phyloP scores from a whole-genome alignment of 2,888 invertebrate genomes.

The Arrhopalites spinosus region DNA sequence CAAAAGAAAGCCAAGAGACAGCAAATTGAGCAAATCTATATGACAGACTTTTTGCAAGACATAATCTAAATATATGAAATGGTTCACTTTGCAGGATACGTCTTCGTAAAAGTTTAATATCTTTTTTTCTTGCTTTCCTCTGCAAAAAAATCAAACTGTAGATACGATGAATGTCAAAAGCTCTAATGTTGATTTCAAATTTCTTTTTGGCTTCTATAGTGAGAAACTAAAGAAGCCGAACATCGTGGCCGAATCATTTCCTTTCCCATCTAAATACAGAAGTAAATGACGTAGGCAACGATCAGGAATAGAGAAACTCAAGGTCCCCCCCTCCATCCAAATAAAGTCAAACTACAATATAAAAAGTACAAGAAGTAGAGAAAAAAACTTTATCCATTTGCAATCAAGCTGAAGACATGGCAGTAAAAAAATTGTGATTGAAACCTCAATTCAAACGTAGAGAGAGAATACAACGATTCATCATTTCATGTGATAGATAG shows the following conservation, averaged over 20 bases:
- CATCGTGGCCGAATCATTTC: background rate
- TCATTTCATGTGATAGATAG: background rate
- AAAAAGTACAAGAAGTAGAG: background rate
- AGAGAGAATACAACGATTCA: background rate
- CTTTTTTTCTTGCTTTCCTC: background rate
- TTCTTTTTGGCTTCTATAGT: background rate
- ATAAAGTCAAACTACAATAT: conserved; percentile 10
- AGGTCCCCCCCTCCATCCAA: conserved; percentile 8
- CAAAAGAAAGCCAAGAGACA: background rate
- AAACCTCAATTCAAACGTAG: background rate
- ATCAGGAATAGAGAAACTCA: background rate
- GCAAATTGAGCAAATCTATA: background rate
- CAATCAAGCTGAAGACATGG: background rate
- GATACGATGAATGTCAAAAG: background rate
- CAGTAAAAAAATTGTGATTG: background rate
- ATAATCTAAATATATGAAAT: background rate
- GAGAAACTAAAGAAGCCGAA: background rate
- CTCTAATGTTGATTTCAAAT: background rate
- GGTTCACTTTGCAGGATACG: no score
- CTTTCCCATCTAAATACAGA: background rate
- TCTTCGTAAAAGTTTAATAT: no score
- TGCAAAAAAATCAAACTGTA: background rate
- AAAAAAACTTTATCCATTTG: background rate
- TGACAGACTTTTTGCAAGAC: background rate
- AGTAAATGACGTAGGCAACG: background rate